Conservation (phyloP, 1,140 invertebrate species). For the Maconellicoccus hirsutus region DNA sequence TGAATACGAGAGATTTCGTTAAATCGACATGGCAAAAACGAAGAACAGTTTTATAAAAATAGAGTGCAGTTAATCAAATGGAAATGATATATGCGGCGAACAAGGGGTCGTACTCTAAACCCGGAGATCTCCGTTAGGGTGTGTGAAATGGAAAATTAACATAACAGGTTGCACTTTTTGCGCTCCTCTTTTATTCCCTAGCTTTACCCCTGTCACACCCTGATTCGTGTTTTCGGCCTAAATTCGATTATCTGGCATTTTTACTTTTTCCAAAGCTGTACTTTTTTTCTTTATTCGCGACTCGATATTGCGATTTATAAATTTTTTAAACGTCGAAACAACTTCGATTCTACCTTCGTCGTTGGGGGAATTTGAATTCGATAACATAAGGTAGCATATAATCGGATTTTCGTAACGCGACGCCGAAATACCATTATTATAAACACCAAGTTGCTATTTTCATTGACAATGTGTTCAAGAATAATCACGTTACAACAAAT, state of each 20-base stretch:
- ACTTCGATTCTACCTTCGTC: too few relatives aligned
- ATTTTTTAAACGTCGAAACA: too few relatives aligned
- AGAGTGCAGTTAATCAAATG: constrained; percentile 22
- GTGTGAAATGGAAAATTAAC: constrained; percentile 19
- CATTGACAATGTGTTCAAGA: background rate
- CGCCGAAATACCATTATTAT: too few relatives aligned
- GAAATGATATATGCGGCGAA: constrained; percentile 14
- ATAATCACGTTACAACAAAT: background rate
- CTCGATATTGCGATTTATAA: too few relatives aligned
- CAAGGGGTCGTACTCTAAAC: background rate
- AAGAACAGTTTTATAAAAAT: constrained; percentile 18
- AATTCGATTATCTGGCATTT: background rate
- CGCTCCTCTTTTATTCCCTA: background rate
- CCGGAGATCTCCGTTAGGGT: background rate
- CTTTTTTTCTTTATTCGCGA: constrained; percentile 32
- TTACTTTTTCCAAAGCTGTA: background rate
- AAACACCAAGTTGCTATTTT: too few relatives aligned
- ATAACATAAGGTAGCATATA: too few relatives aligned
- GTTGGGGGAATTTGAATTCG: too few relatives aligned
- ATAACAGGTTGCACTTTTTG: constrained; percentile 17
- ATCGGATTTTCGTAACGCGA: too few relatives aligned
- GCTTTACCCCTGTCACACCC: background rate
- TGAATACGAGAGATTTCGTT: constrained; percentile 16
- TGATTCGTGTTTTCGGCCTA: too few relatives aligned
- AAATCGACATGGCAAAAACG: background rate